Evolutionary conservation across 2,888 invertebrate species (phyloP).

Genomic region (Argyresthia albistria): DNA sequence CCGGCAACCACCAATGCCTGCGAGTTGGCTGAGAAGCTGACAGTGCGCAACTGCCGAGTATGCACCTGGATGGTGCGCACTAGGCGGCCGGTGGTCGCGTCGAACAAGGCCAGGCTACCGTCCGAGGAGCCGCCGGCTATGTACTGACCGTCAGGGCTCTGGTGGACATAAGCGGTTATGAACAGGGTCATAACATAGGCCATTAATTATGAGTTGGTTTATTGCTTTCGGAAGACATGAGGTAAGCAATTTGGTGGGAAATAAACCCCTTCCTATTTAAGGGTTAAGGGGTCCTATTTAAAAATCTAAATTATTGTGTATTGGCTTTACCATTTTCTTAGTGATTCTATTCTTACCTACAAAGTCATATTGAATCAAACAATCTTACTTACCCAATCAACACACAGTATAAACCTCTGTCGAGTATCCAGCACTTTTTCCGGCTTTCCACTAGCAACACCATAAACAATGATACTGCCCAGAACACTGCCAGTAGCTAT

Average conservation of each 20-base stretch:
- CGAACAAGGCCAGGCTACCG: slow-evolving; percentile 94
- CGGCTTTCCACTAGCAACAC: slow-evolving; percentile 84
- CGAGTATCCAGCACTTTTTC: slow-evolving; percentile 91
- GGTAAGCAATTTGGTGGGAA: too few relatives aligned
- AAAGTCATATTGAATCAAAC: too few relatives aligned
- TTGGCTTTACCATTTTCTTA: too few relatives aligned
- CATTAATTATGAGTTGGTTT: too few relatives aligned
- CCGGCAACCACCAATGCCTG: slow-evolving; percentile 91
- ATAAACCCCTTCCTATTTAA: too few relatives aligned
- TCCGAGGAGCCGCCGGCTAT: slow-evolving; percentile 95
- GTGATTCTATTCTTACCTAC: too few relatives aligned
- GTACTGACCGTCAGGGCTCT: slow-evolving; percentile 95
- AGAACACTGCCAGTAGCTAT: slow-evolving; percentile 93
- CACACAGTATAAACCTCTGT: slow-evolving; percentile 92
- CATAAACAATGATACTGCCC: slow-evolving; percentile 92
- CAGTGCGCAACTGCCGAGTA: slow-evolving; percentile 89
- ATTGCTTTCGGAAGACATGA: too few relatives aligned
- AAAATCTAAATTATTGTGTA: too few relatives aligned
- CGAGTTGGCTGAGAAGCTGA: slow-evolving; percentile 94
- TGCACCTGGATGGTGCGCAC: slow-evolving; percentile 94
- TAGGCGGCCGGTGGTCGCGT: slow-evolving; percentile 87
- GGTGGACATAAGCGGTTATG: slow-evolving; percentile 12
- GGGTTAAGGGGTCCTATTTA: too few relatives aligned
- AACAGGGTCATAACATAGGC: neutral
- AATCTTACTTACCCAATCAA: slow-evolving; percentile 85